Base-by-base conservation (phyloP, 2,888 invertebrate species). In the Netelia virgata region DNA sequence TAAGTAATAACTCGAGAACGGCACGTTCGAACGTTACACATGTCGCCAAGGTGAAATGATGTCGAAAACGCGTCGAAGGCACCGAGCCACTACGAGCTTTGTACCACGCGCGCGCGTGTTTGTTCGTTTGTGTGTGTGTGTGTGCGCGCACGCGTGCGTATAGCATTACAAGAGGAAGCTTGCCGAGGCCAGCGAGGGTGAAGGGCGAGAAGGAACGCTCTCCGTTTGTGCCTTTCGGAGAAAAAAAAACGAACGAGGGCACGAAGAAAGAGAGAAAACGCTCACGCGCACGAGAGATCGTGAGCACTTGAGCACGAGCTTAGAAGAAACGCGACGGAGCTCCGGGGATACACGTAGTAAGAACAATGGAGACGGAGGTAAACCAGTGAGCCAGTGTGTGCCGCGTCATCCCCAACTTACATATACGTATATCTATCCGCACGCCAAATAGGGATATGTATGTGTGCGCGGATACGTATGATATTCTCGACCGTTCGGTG, bases 251-350 rank as follows among this genome's bases (percentile, higher is more conserved):
- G 86, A 78, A 76, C 69, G 72, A 80, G 82, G 83, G 82, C 76
- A 79, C 53, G 75, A 77, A 72, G 84, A 57, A 86, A 87, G 85
- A 86, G 87, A 86, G 86, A 86, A 86, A 78, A 86, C 86, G 81
- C 73, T 61, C 47, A 85, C 81, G 86, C 83, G 86, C 74, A 81
- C 80, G 84, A 86, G 87, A 86, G 87, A 87, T 83, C 84, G 92
- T 90, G 92, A 91, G 91, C 91, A 93, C 93, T 93, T 92, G 93
- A 93, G 92, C 93, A 93, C 93, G 93, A 92, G 93, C 92, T 89
- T 89, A 90, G 91, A 92, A 91, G 90, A 92, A 91, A 91, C 90
- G 91, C 91, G 78, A 72, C 78, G 74, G 75, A 78, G 83, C 78
- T 82, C 64, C 74, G 74, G 57, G 74, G 84, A 82, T 82, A 47